These are phyloP conservation scores for Apogon talboti DNA, from an alignment of 2,797 vertebrate species.

Conservation along the genomic window DNA sequence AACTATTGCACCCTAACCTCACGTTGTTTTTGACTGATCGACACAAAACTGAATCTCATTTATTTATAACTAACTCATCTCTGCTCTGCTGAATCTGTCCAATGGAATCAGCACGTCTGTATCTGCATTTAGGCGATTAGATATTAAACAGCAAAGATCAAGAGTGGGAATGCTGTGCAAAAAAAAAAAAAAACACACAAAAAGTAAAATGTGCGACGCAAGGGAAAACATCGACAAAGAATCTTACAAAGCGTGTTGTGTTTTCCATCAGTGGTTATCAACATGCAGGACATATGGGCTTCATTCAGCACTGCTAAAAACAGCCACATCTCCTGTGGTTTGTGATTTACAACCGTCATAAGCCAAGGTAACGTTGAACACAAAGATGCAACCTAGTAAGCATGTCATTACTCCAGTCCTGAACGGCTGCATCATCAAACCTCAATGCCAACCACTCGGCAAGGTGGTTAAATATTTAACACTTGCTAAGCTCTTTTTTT, in stretches of 20 bases:
- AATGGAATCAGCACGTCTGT: conserved; percentile 11
- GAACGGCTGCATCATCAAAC: conserved; percentile 20
- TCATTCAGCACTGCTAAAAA: conserved; percentile 19
- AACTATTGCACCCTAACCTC: conserved; percentile 51
- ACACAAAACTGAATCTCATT: conserved; percentile 35
- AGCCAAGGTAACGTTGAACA: conserved; percentile 19
- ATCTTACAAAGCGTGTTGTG: conserved; percentile 5
- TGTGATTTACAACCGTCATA: not conserved
- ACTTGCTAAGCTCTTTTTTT: conserved; percentile 21
- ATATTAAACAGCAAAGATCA: not conserved
- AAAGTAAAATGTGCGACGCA: not conserved
- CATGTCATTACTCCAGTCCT: conserved; percentile 46
- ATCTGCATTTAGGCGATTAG: not conserved
- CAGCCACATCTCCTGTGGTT: not conserved
- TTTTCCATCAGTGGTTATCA: not conserved
- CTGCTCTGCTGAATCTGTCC: conserved; percentile 8
- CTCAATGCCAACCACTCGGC: not conserved
- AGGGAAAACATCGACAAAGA: not conserved
- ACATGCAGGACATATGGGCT: not conserved
- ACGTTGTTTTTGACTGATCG: conserved; percentile 32
- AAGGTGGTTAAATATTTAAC: conserved; percentile 6
- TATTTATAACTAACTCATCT: conserved; percentile 23
- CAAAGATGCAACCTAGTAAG: conserved; percentile 22
- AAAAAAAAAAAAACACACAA: not conserved
- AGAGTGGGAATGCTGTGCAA: conserved; percentile 1